These are phyloP conservation scores for Acropternis orthonyx DNA, from an alignment of 2,797 vertebrate species.

Conservation along the genomic window DNA sequence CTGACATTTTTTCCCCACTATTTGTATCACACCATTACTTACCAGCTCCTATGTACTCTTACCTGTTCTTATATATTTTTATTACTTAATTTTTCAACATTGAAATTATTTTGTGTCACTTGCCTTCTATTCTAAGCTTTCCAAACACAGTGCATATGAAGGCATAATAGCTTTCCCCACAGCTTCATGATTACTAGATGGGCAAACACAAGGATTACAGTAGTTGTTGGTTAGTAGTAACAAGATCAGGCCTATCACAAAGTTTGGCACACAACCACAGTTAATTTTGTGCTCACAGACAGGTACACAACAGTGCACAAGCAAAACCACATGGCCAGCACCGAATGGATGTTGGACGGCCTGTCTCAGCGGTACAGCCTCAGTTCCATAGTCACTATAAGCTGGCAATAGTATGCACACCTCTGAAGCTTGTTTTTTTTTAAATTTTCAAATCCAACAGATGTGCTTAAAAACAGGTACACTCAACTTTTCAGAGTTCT, in stretches of 20 bases:
- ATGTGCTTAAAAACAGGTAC: not conserved
- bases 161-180: not conserved
- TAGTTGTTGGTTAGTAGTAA: not conserved
- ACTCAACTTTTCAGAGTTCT: not conserved
- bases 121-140: not conserved
- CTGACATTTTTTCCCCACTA: not conserved
- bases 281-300: not conserved
- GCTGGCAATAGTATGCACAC: not conserved
- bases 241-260: not conserved
- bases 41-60: not conserved
- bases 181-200: not conserved
- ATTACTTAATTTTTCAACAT: not conserved
- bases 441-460: not conserved
- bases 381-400: not conserved
- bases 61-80: not conserved
- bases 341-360: fast-evolving
- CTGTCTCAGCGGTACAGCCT: not conserved
- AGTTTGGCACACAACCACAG: not conserved
- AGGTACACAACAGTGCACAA: not conserved
- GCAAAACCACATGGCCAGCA: not conserved
- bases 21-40: not conserved
- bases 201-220: not conserved
- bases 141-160: not conserved
- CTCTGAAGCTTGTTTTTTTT: not conserved
- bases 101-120: not conserved